Evolutionary conservation across 2,113 vertebrate species (phyloP), one percentile per base, ranked within the genome.

Genomic region (Actenoides lindsayi): DNA sequence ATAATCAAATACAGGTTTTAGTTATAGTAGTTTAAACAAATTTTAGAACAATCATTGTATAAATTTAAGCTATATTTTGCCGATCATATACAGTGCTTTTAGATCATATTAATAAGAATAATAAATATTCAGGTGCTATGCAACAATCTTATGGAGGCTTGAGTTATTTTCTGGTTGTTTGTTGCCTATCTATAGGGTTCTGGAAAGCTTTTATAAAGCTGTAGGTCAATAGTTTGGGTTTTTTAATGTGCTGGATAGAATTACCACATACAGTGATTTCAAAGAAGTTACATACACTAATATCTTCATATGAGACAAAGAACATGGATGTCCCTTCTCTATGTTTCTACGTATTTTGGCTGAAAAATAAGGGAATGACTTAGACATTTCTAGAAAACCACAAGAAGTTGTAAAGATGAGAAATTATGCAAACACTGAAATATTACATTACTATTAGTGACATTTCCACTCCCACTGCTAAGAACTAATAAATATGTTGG

Each of bases 131-230:
- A 62, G 65, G 83, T 37, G 10, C 4, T 42, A 2, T 60, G 7
- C 11, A 74, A 46, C 7, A 3, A 23, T 60, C 11, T 60, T 25
- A 35, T 2, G 42, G 33, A 57, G 7, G 6, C 9, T 53, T 42
- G 2, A 9, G 9, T 46, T 68, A 2, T 44, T 87, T 87, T 64
- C 20, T 60, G 8, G 2, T 54, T 64, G 24, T 9, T 74, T 90
- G 10, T 48, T 0, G 0, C 48, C 18, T 14, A 23, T 30, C 10
- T 51, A 2, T 25, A 46, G 15, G 2, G 8, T 87, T 91, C 31
- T 77, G 24, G 80, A 77, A 89, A 83, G 1, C 10, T 80, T 70
- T 69, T 30, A 65, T 8, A n/a, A 63, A 51, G 16, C 79, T 73
- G n/a, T 23, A 23, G 83, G 13, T 9, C 5, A 73, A 24, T 2